phyloP scores from a whole-genome alignment of 2,113 vertebrate genomes.

The Cololabis saira region DNA sequence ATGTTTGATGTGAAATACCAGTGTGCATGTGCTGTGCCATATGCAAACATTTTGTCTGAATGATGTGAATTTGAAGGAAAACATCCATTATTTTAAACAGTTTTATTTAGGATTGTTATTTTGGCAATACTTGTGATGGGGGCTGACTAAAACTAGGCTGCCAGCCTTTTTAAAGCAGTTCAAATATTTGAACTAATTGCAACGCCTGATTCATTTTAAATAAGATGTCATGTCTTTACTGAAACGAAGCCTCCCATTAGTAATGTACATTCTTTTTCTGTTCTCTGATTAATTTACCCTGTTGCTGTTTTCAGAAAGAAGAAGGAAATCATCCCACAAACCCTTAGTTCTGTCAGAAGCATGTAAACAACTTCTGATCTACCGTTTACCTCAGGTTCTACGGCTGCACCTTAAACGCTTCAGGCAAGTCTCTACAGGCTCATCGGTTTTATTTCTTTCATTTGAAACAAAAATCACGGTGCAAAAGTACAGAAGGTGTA shows the following conservation, averaged over 20 bases:
- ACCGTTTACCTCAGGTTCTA: slow-evolving; percentile 99
- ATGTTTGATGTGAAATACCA: too few relatives aligned
- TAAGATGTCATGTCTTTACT: background rate
- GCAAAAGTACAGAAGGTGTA: background rate
- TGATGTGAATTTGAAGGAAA: too few relatives aligned
- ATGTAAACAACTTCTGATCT: slow-evolving; percentile 98
- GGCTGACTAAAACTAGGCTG: too few relatives aligned
- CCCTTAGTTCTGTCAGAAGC: slow-evolving; percentile 96
- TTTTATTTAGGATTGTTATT: too few relatives aligned
- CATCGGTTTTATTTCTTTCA: background rate
- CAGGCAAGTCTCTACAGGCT: slow-evolving; percentile 85
- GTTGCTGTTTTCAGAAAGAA: slow-evolving; percentile 82
- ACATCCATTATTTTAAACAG: too few relatives aligned
- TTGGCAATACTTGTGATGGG: too few relatives aligned
- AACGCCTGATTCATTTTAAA: background rate
- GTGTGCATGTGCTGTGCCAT: too few relatives aligned
- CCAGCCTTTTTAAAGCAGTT: too few relatives aligned
- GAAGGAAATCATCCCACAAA: slow-evolving; percentile 95
- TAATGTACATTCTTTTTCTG: background rate
- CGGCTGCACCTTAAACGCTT: slow-evolving; percentile 99
- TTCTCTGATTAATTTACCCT: background rate
- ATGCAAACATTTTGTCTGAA: too few relatives aligned
- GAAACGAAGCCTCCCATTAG: background rate
- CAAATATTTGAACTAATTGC: too few relatives aligned
- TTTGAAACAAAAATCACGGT: background rate